Evolutionary conservation across 2,888 invertebrate genomes (phyloP).

Genomic region (Drosophila diplacantha): DNA sequence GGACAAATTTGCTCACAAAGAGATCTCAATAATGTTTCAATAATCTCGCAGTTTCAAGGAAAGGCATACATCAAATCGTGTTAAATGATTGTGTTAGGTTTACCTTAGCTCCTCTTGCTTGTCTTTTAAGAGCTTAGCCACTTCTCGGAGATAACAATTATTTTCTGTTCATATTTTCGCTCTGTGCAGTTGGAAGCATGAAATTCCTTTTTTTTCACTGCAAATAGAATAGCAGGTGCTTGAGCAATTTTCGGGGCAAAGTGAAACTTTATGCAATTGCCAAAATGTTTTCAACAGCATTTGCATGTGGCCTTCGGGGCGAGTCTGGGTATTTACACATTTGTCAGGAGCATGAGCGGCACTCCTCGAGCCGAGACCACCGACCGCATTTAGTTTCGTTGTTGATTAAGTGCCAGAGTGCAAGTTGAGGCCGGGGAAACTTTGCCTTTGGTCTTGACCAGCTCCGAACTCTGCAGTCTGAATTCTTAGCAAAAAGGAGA

Average conservation of each 20-base stretch:
- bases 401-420: slow-evolving; percentile 46
- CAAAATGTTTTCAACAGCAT: slow-evolving; percentile 53
- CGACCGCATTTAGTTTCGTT: slow-evolving; percentile 46
- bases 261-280: slow-evolving; percentile 49
- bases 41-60: too few species aligned
- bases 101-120: background rate
- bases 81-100: background rate
- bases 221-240: slow-evolving; percentile 30
- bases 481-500: slow-evolving; percentile 27
- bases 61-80: background rate
- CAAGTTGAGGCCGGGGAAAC: slow-evolving; percentile 39
- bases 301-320: slow-evolving; percentile 43
- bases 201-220: slow-evolving; percentile 2
- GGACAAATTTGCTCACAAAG: slow-evolving; percentile 2
- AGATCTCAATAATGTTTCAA: too few species aligned
- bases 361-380: slow-evolving; percentile 28
- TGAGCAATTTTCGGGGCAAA: slow-evolving; percentile 39
- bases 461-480: background rate
- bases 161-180: background rate
- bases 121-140: accelerated
- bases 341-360: slow-evolving; percentile 35
- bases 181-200: background rate
- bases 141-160: too few species aligned
- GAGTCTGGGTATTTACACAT: slow-evolving; percentile 39
- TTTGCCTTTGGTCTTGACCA: slow-evolving; percentile 34